Evolutionary conservation across 1,140 invertebrate species (phyloP).

Genomic region (Papilio helenus): DNA sequence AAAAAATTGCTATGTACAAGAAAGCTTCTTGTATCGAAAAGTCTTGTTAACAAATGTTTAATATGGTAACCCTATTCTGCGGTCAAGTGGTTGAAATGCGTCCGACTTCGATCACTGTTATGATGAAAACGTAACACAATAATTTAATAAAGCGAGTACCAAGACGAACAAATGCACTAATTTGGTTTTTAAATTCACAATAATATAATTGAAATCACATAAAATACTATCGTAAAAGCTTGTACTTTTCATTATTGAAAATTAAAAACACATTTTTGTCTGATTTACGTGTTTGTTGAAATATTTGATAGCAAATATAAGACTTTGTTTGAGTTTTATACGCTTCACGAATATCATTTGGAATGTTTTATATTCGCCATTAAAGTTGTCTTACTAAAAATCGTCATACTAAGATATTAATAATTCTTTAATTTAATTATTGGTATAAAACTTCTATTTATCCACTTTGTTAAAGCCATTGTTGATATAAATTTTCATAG

Average conservation of each 20-base stretch:
- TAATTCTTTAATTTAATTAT: neutral
- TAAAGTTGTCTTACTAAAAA: too few relatives aligned
- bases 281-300: too few relatives aligned
- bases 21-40: neutral
- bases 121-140: neutral
- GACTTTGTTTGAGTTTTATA: too few relatives aligned
- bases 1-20: neutral
- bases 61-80: constrained; percentile 10
- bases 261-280: too few relatives aligned
- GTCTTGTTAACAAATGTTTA: neutral
- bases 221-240: neutral
- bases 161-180: neutral
- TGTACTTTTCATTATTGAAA: too few relatives aligned
- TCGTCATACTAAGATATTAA: too few relatives aligned
- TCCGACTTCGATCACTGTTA: neutral
- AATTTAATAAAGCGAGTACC: constrained; percentile 2
- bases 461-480: constrained; percentile 2
- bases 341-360: too few relatives aligned
- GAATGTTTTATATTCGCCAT: too few relatives aligned
- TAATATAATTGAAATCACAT: neutral
- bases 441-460: neutral
- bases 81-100: constrained; percentile 15
- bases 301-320: too few relatives aligned
- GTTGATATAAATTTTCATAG: constrained; percentile 34
- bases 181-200: neutral